A percentile compares a stretch with the other conserved stretches of the same genome.
Evolutionary conservation across 2,888 invertebrate species (phyloP).

Genomic region (Opisthograptis luteolata): DNA sequence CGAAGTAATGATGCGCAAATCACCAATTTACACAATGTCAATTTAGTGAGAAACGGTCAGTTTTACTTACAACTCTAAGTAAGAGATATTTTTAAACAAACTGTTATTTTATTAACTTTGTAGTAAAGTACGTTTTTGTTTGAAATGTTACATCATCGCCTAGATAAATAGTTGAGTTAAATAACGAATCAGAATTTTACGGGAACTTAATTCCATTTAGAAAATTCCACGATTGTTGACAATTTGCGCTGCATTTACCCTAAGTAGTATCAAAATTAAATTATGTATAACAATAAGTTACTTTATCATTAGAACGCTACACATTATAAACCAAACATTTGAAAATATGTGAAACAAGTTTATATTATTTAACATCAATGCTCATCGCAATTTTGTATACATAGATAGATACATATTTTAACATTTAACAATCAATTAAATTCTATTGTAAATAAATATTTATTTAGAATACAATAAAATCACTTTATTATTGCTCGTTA

Average conservation of each 20-base stretch:
- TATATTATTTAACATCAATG: conserved; percentile 62
- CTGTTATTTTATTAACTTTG: conserved; percentile 58
- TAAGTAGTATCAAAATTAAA: conserved; percentile 45
- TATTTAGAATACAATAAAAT: conserved; percentile 37
- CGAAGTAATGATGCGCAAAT: conserved; percentile 78
- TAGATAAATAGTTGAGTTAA: conserved; percentile 60
- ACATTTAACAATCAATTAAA: conserved; percentile 32
- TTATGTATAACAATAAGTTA: conserved; percentile 47
- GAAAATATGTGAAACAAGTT: conserved; percentile 81
- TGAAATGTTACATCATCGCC: conserved; percentile 65
- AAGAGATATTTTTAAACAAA: conserved; percentile 65
- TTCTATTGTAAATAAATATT: conserved; percentile 43
- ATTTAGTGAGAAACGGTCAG: conserved; percentile 69
- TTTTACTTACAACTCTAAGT: conserved; percentile 68
- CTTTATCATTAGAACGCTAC: conserved; percentile 43
- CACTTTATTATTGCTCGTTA: conserved; percentile 51
- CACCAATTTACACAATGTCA: conserved; percentile 75
- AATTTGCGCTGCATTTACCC: conserved; percentile 52
- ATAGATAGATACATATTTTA: conserved; percentile 25
- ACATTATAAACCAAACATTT: conserved; percentile 68
- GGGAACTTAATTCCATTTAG: conserved; percentile 84
- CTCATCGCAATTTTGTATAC: conserved; percentile 66
- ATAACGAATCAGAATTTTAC: conserved; percentile 57
- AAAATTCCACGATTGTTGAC: conserved; percentile 54
- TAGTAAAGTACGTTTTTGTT: conserved; percentile 61